Conservation (phyloP, 2,113 vertebrate species). For the Entelurus aequoreus region DNA sequence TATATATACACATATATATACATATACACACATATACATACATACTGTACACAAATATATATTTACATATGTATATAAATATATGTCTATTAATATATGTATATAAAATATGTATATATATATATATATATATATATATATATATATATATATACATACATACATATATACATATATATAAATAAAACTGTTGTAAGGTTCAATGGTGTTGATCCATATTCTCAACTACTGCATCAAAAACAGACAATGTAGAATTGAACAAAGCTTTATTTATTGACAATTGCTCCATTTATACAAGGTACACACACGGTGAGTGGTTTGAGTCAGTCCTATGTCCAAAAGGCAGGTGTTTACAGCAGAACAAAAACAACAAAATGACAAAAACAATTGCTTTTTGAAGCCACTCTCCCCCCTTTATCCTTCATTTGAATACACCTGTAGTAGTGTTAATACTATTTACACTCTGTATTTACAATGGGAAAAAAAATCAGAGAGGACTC, state of each 20-base stretch:
- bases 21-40: too few species aligned
- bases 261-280: constrained; percentile 67
- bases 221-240: not conserved
- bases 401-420: constrained; percentile 32
- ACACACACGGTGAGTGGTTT: constrained; percentile 57
- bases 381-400: constrained; percentile 47
- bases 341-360: constrained; percentile 57
- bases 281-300: constrained; percentile 52
- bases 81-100: too few species aligned
- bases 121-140: too few species aligned
- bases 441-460: constrained; percentile 62
- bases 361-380: constrained; percentile 27
- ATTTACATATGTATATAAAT: too few species aligned
- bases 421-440: constrained; percentile 45
- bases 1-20: too few species aligned
- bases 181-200: too few species aligned
- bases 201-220: not conserved
- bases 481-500: constrained; percentile 38
- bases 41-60: too few species aligned
- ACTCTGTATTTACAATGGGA: constrained; percentile 47
- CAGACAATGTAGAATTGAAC: constrained; percentile 40
- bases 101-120: too few species aligned
- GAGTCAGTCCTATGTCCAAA: constrained; percentile 51
- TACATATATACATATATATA: too few species aligned
- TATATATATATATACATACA: too few species aligned